phyloP scores from a whole-genome alignment of 2,797 vertebrate species.

The Sebastolobus alascanus region DNA sequence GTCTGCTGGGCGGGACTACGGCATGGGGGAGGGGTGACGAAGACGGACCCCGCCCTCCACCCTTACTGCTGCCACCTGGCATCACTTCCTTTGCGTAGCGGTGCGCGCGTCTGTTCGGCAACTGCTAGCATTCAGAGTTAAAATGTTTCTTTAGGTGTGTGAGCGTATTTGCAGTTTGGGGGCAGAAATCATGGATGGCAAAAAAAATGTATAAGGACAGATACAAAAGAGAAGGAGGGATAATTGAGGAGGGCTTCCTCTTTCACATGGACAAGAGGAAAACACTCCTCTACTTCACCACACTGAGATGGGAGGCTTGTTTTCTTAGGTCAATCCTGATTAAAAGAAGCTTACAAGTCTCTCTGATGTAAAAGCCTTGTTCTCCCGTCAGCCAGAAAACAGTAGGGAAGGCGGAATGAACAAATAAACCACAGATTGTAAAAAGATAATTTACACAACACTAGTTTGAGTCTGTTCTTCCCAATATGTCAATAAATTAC shows the following conservation, averaged over 20 bases:
- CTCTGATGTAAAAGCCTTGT: slow-evolving; percentile 37
- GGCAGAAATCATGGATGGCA: not conserved
- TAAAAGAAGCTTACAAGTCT: slow-evolving; percentile 39
- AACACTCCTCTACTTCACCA: not conserved
- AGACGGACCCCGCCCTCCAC: slow-evolving; percentile 83
- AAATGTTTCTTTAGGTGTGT: not conserved
- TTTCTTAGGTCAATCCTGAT: slow-evolving; percentile 37
- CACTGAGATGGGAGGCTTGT: slow-evolving; percentile 8
- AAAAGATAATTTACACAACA: slow-evolving; percentile 5
- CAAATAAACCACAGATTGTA: slow-evolving; percentile 34
- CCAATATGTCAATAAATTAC: not conserved
- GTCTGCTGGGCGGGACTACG: slow-evolving; percentile 80
- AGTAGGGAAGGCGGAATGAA: slow-evolving; percentile 35
- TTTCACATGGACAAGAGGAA: slow-evolving; percentile 2
- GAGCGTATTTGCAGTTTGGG: not conserved
- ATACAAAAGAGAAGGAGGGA: not conserved
- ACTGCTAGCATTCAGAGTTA: slow-evolving; percentile 35
- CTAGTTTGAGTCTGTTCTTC: not conserved
- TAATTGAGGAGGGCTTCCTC: not conserved
- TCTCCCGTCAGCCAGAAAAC: slow-evolving; percentile 35
- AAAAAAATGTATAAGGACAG: not conserved
- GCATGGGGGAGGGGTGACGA: slow-evolving; percentile 83
- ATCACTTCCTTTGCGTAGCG: slow-evolving; percentile 73
- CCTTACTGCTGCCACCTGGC: slow-evolving; percentile 84
- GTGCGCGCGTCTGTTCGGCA: slow-evolving; percentile 15